A percentile compares a stretch with the other conserved stretches of the same genome.
Conservation (phyloP, 2,888 invertebrate species). For the Melanotus villosus region DNA sequence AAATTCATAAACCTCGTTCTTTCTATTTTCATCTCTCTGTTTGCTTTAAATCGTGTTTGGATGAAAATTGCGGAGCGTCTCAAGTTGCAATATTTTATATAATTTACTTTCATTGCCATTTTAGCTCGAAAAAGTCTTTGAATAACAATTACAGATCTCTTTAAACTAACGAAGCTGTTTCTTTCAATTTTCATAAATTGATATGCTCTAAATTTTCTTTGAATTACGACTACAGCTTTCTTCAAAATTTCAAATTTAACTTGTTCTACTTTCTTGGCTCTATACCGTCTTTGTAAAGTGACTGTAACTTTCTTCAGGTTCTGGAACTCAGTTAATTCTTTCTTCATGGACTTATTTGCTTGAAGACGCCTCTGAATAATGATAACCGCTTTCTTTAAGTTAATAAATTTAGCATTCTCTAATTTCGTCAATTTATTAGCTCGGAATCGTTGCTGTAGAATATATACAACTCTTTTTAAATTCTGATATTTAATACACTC, state of each 20-base stretch:
- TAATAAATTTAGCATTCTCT: conserved; percentile 57
- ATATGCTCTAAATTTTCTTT: conserved; percentile 53
- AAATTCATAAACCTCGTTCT: no score
- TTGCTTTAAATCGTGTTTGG: no score
- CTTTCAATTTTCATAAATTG: conserved; percentile 46
- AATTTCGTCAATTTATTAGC: conserved; percentile 65
- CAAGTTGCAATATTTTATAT: conserved; percentile 64
- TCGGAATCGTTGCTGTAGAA: conserved; percentile 67
- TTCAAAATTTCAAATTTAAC: no score
- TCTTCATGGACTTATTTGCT: conserved; percentile 57
- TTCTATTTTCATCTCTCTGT: no score
- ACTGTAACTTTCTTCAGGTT: no score
- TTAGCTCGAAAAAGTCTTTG: conserved; percentile 68
- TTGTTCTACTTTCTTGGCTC: conserved; percentile 56
- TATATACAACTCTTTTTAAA: conserved; percentile 62
- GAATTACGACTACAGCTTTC: conserved; percentile 49
- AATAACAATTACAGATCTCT: conserved; percentile 61
- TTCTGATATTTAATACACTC: conserved; percentile 60
- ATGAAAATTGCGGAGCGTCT: conserved; percentile 66
- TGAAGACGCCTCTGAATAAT: conserved; percentile 61
- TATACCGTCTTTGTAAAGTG: conserved; percentile 66
- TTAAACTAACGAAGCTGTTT: conserved; percentile 60
- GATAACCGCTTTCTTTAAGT: conserved; percentile 49
- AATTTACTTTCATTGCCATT: conserved; percentile 64
- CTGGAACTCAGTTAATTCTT: no score